Base-by-base conservation (phyloP, 2,113 vertebrate species). In the Azemiops feae region DNA sequence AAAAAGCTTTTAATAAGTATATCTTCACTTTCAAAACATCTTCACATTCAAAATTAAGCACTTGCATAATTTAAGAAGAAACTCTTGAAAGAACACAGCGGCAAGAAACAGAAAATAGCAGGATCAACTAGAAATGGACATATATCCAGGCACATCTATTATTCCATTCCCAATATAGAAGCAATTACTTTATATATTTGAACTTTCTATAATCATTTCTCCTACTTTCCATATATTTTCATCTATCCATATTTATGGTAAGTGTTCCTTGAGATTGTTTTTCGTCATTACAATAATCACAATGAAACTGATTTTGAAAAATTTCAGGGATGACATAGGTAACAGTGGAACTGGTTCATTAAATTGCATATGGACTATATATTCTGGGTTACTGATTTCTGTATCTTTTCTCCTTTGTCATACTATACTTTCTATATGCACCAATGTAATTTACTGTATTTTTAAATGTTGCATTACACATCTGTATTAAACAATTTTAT, bases 11-110 rank as follows among this genome's bases (percentile, higher is more conserved):
- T 93, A 47, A 87, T 20, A 64, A 45, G 45, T 54, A 89, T 81
- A 57, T 89, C 87, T 81, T 86, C 74, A 90, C 34, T 87, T 90
- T 89, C 53, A 89, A 92, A 92, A 93, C 47, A 60, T 87, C 30
- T 90, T 47, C 81, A 93, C 11, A 34, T 93, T 92, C 57, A 52
- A 88, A 92, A 88, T 3, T 47, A 88, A 88, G 60, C 58, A 92
- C 14, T 10, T 60, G 43, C 50, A 74, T 45, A 23, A 45, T 69
- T 88, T 88, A 92, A 88, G 27, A 69, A 69, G 23, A 64, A 34
- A 74, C 16, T 45, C 47, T 88, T 88, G n/a, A 87, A 90, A 55
- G 27, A 39, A 85, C 69, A 85, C 45, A 52, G 74, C 5, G 54
- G 6, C 52, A 57, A 25, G 53, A 91, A 88, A 50, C 1, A 87